Conservation (phyloP, 2,113 vertebrate genomes). For the Periophthalmodon schlosseri region DNA sequence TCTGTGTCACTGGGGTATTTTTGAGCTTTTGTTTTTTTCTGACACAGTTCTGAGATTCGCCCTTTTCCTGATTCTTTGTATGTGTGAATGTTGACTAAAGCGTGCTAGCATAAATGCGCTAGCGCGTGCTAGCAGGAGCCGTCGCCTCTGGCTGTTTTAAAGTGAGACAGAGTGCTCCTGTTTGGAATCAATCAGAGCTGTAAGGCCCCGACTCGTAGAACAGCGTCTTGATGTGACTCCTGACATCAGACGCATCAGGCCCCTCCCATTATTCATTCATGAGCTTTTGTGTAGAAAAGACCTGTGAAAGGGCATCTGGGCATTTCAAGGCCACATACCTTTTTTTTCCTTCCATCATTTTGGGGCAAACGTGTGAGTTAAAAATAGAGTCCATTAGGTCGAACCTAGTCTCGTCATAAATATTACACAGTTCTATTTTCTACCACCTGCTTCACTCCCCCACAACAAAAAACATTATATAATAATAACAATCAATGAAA, state of each 20-base stretch:
- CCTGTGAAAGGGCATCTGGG: conserved; percentile 49
- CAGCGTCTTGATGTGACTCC: conserved; percentile 6
- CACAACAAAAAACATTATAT: no score
- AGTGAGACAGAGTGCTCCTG: background rate
- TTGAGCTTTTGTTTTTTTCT: background rate
- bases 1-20: background rate
- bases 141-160: background rate
- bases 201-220: conserved; percentile 1
- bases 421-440: conserved; percentile 46
- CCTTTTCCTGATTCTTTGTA: background rate
- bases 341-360: conserved; percentile 28
- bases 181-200: background rate
- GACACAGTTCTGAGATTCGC: background rate
- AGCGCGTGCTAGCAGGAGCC: no score
- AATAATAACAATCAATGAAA: no score
- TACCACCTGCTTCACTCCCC: background rate
- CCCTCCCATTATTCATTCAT: conserved; percentile 60
- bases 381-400: conserved; percentile 64
- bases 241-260: background rate
- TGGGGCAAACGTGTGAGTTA: conserved; percentile 30
- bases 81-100: conserved; percentile 10
- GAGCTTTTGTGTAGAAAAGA: conserved; percentile 24
- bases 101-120: no score
- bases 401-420: conserved; percentile 53
- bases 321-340: conserved; percentile 7